Conservation (phyloP, 2,888 invertebrate genomes). For the Arctia plantaginis region DNA sequence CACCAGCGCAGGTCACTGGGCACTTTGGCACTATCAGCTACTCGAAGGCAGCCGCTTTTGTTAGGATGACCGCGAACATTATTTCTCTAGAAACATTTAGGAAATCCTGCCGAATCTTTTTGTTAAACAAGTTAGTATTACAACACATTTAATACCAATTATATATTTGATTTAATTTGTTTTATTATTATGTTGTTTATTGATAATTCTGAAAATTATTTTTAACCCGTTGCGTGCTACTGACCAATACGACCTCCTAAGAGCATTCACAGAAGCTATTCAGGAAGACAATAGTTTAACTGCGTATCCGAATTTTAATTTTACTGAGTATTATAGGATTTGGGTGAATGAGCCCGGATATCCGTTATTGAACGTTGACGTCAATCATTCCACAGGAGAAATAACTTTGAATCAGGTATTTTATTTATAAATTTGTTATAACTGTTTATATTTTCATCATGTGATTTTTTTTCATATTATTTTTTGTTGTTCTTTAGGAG, state of each 20-base stretch:
- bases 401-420: conserved; percentile 75
- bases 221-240: conserved; percentile 75
- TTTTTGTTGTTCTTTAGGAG: conserved; percentile 67
- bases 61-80: conserved; percentile 76
- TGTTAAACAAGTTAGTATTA: conserved; percentile 85
- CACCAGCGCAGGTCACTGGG: conserved; percentile 87
- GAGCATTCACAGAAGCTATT: conserved; percentile 75
- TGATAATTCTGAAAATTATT: neutral
- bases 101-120: conserved; percentile 69
- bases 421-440: neutral
- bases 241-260: conserved; percentile 81
- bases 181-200: neutral
- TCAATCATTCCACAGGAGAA: conserved; percentile 70
- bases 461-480: neutral
- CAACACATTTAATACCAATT: too few species aligned
- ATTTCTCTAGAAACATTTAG: conserved; percentile 69
- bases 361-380: conserved; percentile 84
- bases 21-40: conserved; percentile 91
- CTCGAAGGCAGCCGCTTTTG: conserved; percentile 87
- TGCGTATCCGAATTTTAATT: conserved; percentile 68
- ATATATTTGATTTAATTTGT: neutral
- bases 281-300: conserved; percentile 64
- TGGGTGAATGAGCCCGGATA: conserved; percentile 89
- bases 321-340: conserved; percentile 82
- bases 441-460: neutral